A percentile compares a stretch with the other conserved stretches of the same genome.
These are phyloP conservation scores for Cecropterus lyciades DNA, from an alignment of 1,140 invertebrate genomes.

Conservation along the genomic window DNA sequence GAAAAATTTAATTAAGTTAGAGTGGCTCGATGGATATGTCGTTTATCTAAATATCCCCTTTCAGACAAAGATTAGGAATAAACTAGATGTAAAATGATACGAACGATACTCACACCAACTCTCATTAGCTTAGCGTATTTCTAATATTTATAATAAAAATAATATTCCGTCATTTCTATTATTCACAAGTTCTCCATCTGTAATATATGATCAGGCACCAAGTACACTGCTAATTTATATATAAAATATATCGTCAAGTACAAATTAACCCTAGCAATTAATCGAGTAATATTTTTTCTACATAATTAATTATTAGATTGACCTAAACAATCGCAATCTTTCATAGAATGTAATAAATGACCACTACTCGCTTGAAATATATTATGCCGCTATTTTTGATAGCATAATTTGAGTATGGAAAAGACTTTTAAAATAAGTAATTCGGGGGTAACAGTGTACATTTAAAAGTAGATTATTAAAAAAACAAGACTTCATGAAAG, in stretches of 20 bases:
- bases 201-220: neutral
- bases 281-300: conserved; percentile 22
- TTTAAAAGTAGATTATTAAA: neutral
- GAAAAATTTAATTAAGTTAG: no score
- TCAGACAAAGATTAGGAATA: conserved; percentile 22
- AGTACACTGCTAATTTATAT: conserved; percentile 6
- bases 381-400: conserved; percentile 21
- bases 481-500: neutral
- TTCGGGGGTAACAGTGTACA: conserved; percentile 1
- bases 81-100: conserved; percentile 1
- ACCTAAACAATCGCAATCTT: neutral
- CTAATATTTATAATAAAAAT: neutral
- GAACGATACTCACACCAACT: neutral
- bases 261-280: conserved; percentile 25
- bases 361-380: neutral
- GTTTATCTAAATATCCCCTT: neutral
- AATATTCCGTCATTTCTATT: neutral
- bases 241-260: conserved; percentile 11
- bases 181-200: no score
- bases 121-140: neutral
- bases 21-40: no score
- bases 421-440: neutral
- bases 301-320: conserved; percentile 2
- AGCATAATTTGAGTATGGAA: neutral
- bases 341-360: neutral